Percentiles rank a stretch among this genome's conserved stretches.
Conservation (phyloP, 2,113 vertebrate species). For the Pluvialis apricaria region DNA sequence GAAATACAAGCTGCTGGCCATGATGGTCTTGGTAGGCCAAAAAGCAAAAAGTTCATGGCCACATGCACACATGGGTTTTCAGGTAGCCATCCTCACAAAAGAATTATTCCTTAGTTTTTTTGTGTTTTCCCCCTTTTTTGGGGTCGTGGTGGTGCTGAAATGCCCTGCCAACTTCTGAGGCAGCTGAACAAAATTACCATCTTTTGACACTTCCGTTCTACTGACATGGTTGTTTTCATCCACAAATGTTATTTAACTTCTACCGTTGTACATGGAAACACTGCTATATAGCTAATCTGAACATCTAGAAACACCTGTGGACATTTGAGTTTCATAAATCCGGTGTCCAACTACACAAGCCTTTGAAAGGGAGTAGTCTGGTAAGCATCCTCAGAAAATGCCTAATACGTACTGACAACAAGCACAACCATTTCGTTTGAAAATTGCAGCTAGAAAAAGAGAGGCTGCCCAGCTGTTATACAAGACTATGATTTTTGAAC, state of each 20-base stretch:
- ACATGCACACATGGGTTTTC: not conserved
- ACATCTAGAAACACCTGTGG: not conserved
- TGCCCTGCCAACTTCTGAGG: not conserved
- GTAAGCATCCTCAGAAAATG: not conserved
- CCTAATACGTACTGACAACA: not conserved
- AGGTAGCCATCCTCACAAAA: not conserved
- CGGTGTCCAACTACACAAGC: not conserved
- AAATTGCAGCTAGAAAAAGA: not conserved
- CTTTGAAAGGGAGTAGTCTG: not conserved
- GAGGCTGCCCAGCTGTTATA: not conserved
- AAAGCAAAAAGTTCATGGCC: not conserved
- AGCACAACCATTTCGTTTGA: not conserved
- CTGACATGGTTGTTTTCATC: not conserved
- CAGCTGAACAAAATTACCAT: not conserved
- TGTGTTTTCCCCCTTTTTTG: not conserved
- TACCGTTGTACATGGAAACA: not conserved
- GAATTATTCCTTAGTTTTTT: not conserved
- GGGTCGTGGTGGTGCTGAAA: not conserved
- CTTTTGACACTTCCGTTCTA: not conserved
- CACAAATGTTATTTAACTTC: not conserved
- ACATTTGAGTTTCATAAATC: not conserved
- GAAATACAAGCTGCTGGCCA: not conserved
- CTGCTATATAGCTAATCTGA: not conserved
- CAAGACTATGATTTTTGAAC: not conserved
- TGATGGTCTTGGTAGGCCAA: not conserved